Evolutionary conservation across 2,113 vertebrate species (phyloP).

Genomic region (Thomomys bottae): DNA sequence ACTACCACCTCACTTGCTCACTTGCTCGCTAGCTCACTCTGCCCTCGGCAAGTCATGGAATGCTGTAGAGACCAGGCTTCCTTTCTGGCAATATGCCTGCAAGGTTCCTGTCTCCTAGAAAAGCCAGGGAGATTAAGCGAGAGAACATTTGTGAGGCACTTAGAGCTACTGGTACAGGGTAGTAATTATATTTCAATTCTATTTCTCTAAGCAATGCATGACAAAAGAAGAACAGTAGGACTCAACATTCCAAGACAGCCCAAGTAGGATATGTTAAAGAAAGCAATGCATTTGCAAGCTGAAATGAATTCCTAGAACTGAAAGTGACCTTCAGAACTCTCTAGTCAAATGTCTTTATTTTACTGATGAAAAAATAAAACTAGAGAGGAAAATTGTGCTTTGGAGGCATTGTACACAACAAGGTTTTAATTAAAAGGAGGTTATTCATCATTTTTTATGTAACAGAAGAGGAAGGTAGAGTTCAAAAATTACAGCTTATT

Average conservation of each 20-base stretch:
- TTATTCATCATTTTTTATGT: slow-evolving; percentile 19
- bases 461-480: neutral
- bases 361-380: slow-evolving; percentile 25
- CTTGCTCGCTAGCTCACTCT: no score
- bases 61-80: neutral
- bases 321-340: slow-evolving; percentile 10
- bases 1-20: no score
- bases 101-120: neutral
- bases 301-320: neutral
- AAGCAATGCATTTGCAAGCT: neutral
- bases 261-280: neutral
- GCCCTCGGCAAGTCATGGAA: neutral
- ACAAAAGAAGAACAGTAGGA: neutral
- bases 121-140: neutral
- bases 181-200: neutral
- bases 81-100: neutral
- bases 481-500: neutral
- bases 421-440: slow-evolving; percentile 25
- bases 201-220: neutral
- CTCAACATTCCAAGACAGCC: neutral
- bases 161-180: neutral
- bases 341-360: slow-evolving; percentile 24
- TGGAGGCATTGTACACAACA: neutral
- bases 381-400: slow-evolving; percentile 6
- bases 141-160: neutral